phyloP scores from a whole-genome alignment of 2,113 vertebrate species.

The Scopus umbretta region DNA sequence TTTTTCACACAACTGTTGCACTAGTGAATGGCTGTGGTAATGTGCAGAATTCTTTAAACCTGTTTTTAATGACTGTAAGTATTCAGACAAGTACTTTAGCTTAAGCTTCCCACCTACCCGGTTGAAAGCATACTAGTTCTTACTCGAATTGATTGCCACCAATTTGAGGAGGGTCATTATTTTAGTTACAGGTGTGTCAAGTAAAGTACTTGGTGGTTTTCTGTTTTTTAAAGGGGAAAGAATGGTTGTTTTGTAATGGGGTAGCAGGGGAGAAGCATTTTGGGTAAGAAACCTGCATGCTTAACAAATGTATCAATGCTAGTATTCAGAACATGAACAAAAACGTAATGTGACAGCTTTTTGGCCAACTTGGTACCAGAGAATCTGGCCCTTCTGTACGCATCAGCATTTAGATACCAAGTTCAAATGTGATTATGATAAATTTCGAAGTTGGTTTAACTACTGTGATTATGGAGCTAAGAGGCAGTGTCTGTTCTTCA shows the following conservation, averaged over 20 bases:
- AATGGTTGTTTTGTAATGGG: not conserved
- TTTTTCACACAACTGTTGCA: not conserved
- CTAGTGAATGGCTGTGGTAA: not conserved
- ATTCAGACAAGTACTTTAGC: not conserved
- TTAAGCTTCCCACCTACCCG: not conserved
- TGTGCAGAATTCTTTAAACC: not conserved
- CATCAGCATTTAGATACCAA: not conserved
- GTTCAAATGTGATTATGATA: not conserved
- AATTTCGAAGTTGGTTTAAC: not conserved
- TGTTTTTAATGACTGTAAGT: not conserved
- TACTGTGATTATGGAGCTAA: not conserved
- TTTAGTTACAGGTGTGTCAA: not conserved
- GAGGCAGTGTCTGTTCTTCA: not conserved
- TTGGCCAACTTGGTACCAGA: not conserved
- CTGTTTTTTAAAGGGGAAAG: not conserved
- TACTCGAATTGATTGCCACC: not conserved
- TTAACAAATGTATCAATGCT: not conserved
- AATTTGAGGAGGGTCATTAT: not conserved
- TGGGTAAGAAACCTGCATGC: not conserved
- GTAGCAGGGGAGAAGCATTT: not conserved
- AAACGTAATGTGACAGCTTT: not conserved
- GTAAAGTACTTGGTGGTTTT: not conserved
- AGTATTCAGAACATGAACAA: not conserved
- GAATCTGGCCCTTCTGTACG: not conserved
- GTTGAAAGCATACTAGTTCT: not conserved